Base-by-base conservation (phyloP, 2,797 vertebrate species). In the Poecilia velifera region DNA sequence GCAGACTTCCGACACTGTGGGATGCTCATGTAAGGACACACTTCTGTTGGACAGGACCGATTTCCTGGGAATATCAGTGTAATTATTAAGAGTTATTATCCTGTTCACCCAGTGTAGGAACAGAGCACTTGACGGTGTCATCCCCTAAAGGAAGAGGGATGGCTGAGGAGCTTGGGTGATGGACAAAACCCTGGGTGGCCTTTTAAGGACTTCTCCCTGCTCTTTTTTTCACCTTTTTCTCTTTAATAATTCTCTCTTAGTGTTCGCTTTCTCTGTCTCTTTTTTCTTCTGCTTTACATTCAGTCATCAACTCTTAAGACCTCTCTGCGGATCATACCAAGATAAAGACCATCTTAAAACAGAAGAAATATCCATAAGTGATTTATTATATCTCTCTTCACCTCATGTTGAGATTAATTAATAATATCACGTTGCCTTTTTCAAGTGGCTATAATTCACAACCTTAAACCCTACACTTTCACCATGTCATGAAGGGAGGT, bases 61-160 rank as follows among this genome's bases (percentile, higher is more conserved):
- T 84, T 92, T 94, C 90, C 85, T 85, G 90, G 91, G 93, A 96
- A 94, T 92, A 90, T 94, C 90, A 83, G 79, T 94, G 94, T 95
- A 95, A 96, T 95, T 94, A 96, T 95, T 94, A 94, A 93, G 93
- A 93, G 89, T 90, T 93, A 95, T 96, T 94, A 95, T 95, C 92
- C 93, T 87, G 85, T 87, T 92, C 92, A 91, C 90, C 86, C 90
- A 85, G 90, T 84, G 91, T 94, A 89, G 92, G 91, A 88, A 92
- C 85, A 72, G 90, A 93, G 84, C 91, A 92, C 93, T 94, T 94
- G 91, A 93, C 91, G 90, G 93, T 95, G 94, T 95, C 94, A 93
- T 92, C 93, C 90, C 89, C 71, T 80, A 94, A 93, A 95, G 91
- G 93, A 93, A 93, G 90, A 95, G 92, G 86, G 93, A 94, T 92